phyloP scores from a whole-genome alignment of 2,888 invertebrate species.

The Sycophila texana region DNA sequence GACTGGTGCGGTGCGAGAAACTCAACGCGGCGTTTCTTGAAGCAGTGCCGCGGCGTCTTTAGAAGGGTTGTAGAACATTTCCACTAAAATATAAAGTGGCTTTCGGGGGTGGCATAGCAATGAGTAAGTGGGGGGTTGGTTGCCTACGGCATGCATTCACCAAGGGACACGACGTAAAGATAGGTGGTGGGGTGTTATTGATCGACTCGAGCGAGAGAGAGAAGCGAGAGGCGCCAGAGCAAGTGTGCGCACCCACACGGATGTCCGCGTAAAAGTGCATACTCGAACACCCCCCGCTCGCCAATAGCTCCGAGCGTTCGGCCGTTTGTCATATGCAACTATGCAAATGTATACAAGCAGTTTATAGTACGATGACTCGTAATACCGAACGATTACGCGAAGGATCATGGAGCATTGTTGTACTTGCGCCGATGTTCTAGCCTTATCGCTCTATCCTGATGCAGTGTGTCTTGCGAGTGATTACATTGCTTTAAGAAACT shows the following conservation, averaged over 20 bases:
- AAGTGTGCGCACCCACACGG: neutral
- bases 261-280: conserved; percentile 43
- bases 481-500: no score
- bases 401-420: conserved; percentile 38
- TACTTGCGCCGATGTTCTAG: conserved; percentile 7
- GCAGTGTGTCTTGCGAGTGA: neutral
- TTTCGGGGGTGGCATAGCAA: conserved; percentile 73
- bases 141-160: conserved; percentile 58
- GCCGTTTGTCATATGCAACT: conserved; percentile 51
- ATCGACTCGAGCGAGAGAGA: conserved; percentile 67
- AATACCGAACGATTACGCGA: conserved; percentile 45
- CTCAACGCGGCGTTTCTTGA: conserved; percentile 19
- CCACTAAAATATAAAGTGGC: conserved; percentile 74
- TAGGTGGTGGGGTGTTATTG: conserved; percentile 66
- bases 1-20: neutral
- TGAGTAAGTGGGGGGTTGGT: conserved; percentile 65
- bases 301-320: neutral
- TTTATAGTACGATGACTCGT: conserved; percentile 48
- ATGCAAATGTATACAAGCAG: conserved; percentile 46
- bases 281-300: conserved; percentile 31
- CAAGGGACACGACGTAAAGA: conserved; percentile 66
- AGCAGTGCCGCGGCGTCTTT: conserved; percentile 39
- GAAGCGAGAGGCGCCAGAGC: conserved; percentile 20
- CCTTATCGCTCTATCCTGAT: neutral
- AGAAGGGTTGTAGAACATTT: conserved; percentile 73